Conservation (phyloP, 2,113 vertebrate species). For the Suricata suricatta region DNA sequence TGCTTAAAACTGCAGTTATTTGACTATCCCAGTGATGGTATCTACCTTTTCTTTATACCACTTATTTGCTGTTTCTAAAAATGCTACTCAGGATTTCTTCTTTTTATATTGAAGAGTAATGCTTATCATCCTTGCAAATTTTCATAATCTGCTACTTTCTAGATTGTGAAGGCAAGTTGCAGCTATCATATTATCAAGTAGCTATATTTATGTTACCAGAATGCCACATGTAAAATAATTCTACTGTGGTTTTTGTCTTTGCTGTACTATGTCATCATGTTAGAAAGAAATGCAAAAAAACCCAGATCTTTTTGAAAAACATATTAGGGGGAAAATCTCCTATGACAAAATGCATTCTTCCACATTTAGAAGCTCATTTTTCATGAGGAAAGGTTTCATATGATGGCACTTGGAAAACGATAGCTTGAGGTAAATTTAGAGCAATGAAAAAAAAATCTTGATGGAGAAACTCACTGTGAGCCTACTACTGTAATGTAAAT, state of each 20-base stretch:
- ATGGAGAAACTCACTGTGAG: neutral
- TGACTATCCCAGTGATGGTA: neutral
- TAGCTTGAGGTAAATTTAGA: neutral
- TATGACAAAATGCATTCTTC: neutral
- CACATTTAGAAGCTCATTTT: neutral
- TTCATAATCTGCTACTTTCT: neutral
- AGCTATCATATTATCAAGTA: neutral
- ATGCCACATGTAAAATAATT: neutral
- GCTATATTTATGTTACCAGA: neutral
- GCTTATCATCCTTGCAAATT: neutral
- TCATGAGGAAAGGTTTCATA: neutral
- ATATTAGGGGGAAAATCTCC: neutral
- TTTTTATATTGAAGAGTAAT: neutral
- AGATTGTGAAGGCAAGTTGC: neutral
- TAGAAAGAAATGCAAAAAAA: neutral
- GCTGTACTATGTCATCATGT: neutral
- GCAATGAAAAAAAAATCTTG: neutral
- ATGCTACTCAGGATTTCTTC: neutral
- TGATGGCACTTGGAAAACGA: neutral
- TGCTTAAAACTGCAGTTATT: neutral
- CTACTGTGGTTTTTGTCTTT: neutral
- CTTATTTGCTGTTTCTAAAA: neutral
- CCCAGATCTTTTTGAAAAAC: neutral
- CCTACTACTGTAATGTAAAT: neutral
- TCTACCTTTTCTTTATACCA: neutral